Evolutionary conservation across 1,140 invertebrate species (phyloP), one percentile per base, ranked within the genome.

Genomic region (Ephestia elutella): DNA sequence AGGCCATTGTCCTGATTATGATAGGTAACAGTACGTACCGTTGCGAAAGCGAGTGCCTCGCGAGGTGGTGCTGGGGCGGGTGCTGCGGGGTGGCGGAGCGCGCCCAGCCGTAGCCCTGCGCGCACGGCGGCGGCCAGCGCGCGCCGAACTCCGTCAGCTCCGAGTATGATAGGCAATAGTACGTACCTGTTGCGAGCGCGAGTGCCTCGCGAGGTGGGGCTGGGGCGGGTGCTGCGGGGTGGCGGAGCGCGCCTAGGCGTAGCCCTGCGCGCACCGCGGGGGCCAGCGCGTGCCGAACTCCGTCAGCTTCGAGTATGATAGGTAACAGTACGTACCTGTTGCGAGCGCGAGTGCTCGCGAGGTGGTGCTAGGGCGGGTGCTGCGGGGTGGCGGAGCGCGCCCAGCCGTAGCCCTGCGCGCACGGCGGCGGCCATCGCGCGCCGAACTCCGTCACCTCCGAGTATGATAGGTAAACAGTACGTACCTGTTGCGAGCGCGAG

Each of bases 371-470:
- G 62, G 87, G 85, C 73, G 86, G 76, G 72, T 87, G 80, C 80
- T 88, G 79, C 73, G 86, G 85, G 64, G 85, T 85, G 77, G 86
- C 82, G 72, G 83, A 80, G 77, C 85, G 85, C 65, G 74, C 59
- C 84, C 87, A 84, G 73, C 79, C 84, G 75, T 84, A 83, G 74
- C 80, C 75, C 68, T 80, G 80, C 48, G 75, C 63, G 79, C 80
- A 82, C 56, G 81, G 81, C 76, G 80, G 82, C 68, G 82, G 77
- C 81, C 84, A 86, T 62, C 84, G 79, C 75, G 82, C 74, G 62
- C 86, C 81, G 66, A 89, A 80, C 80, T 89, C 87, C 75, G 84
- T 80, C 80, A 89, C 80, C 80, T 89, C 87, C 63, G 87, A 87
- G 68, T n/a, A n/a, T n/a, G n/a, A n/a, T 25, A 25, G 7, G 21